Evolutionary conservation across 2,888 invertebrate genomes (phyloP).

Genomic region (Neoaliturus tenellus): DNA sequence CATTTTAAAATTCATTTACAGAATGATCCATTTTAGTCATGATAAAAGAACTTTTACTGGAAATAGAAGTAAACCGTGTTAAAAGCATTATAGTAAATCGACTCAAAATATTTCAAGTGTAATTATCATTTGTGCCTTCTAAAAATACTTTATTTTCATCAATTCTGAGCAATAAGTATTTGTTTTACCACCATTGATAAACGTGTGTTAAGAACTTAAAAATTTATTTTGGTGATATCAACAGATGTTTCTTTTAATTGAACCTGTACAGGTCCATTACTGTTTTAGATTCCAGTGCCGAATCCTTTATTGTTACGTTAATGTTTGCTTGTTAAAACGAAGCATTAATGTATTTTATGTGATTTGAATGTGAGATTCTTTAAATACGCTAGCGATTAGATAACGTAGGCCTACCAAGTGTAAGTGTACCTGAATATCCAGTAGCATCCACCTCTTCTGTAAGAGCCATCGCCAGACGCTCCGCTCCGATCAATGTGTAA

Average conservation of each 20-base stretch:
- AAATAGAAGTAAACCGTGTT: neutral
- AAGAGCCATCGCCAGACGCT: neutral
- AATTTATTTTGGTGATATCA: neutral
- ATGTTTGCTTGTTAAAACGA: neutral
- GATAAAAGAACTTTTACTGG: too few relatives aligned
- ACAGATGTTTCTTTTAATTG: neutral
- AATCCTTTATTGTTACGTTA: neutral
- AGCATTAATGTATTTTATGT: slow-evolving; percentile 18
- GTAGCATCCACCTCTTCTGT: slow-evolving; percentile 16
- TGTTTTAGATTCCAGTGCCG: neutral
- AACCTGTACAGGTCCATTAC: too few relatives aligned
- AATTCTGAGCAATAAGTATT: neutral
- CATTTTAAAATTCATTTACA: too few relatives aligned
- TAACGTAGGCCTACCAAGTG: slow-evolving; percentile 26
- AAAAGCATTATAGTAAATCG: neutral
- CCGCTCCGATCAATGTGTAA: neutral
- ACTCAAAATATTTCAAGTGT: slow-evolving; percentile 10
- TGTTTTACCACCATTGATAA: neutral
- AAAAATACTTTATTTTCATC: neutral
- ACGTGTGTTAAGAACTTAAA: neutral
- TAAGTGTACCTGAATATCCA: slow-evolving; percentile 31
- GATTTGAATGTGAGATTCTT: slow-evolving; percentile 14
- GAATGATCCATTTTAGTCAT: too few relatives aligned
- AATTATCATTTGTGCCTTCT: slow-evolving; percentile 29
- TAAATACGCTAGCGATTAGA: neutral